Evolutionary conservation across 2,888 invertebrate species (phyloP), one percentile per base, ranked within the genome.

Genomic region (Heterodera filipjevi): DNA sequence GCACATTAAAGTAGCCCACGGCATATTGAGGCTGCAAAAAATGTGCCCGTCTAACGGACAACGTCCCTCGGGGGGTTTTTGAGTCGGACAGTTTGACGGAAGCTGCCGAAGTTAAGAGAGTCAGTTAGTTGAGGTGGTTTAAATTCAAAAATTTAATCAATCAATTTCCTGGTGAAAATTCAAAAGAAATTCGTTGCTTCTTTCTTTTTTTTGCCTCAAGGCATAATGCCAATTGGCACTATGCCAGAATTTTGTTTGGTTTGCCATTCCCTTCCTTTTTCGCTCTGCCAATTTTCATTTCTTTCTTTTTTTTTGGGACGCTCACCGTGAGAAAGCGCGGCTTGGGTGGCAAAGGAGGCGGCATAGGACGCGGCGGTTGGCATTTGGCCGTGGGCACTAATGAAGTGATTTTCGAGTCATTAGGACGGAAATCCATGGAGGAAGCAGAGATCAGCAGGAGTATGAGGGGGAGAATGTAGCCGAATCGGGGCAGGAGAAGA

Each of bases 251-350:
- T 49, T 49, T 49, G 10, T 49, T 49, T 19, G 19, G 19, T 49
- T 49, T 14, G 49, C 49, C 49, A 16, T 49, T 8, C 10, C 59
- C 59, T 10, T 27, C 0, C n/a, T n/a, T n/a, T n/a, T 8, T 12
- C 27, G 10, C 27, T 59, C 22, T n/a, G 27, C 10, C n/a, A n/a
- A 59, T 27, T n/a, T 14, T 5, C 19, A 59, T 59, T 10, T 59
- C 10, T 27, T 10, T n/a, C 8, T 59, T 8, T 27, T 10, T 27
- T 27, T n/a, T 8, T 1, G n/a, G n/a, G n/a, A n/a, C 33, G 33
- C 68, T 30, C 68, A 68, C 68, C 68, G 22, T 68, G 68, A 68
- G 35, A 35, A 68, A 35, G 16, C 22, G 68, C 32, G 33, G 68
- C 33, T 35, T 32, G 19, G 68, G 68, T 35, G 68, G 68, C 32